Base-by-base conservation (phyloP, 1,140 invertebrate genomes). In the Chlorops oryzae region DNA sequence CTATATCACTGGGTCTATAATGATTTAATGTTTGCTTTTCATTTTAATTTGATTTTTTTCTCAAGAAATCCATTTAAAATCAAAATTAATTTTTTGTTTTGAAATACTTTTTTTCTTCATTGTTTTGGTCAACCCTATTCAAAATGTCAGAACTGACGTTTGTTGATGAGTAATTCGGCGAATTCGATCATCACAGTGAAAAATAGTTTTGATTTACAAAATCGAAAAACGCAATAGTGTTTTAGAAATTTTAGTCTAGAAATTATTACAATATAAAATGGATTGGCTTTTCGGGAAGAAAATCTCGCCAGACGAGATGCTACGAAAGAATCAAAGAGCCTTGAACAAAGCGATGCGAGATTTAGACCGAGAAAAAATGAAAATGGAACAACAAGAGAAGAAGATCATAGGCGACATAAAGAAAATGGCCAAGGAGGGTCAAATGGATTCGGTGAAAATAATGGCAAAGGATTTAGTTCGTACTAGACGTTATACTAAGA, bases 381-480 rank as follows among this genome's bases (percentile, higher is more conserved):
- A 92, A 67, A 97, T 99, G 92, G 96, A 99, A 73, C 90, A 94
- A 57, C 94, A 98, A 69, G 96, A 99, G 70, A 98, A 99, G 71
- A 99, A 99, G 76, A 87, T 98, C 34, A 99, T 99, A 54, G 82
- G 82, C 4, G 96, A 99, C 70, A 99, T 99, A 51, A 99, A 99
- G 74, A 98, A 98, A 78, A 86, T 98, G 77, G 96, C 96, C 3
- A 99, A 99, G 73, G 90, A 96, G 71, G 93, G 93, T 34, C 96
- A 99, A 80, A 99, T 99, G 96, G 96, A 99, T 80, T 92, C 96
- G 47, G 97, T 99, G 0, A 98, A 98, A 81, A 96, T 99, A 57
- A 98, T 99, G 96, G 97, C 97, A 1, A 97, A 96, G 77, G 97
- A 99, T 78, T 76, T 99, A 51, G 97, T 99, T 1, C 80, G 97